Evolutionary conservation across 2,888 invertebrate species (phyloP).

Genomic region (Thymelicus lineola): DNA sequence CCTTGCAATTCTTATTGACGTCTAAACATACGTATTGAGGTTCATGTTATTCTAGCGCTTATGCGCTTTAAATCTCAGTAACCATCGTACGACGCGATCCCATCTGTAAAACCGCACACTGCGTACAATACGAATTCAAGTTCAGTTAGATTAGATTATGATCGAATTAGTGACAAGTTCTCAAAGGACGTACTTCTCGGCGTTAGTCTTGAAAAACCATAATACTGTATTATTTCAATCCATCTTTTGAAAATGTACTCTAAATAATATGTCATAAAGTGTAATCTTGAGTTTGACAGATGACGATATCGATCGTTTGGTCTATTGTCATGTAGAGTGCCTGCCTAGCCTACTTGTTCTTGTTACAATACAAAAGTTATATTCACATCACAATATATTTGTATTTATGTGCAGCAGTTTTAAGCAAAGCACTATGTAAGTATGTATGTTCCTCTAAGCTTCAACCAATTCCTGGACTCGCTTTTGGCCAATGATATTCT

Average conservation of each 20-base stretch:
- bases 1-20: constrained; percentile 14
- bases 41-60: constrained; percentile 23
- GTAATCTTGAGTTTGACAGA: constrained; percentile 10
- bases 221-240: background rate
- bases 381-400: no score
- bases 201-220: background rate
- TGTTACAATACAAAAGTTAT: no score
- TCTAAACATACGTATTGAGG: constrained; percentile 9
- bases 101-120: constrained; percentile 4
- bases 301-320: constrained; percentile 2
- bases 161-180: constrained; percentile 13
- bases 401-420: no score
- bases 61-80: constrained; percentile 6
- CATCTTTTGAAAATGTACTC: background rate
- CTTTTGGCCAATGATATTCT: no score
- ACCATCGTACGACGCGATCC: constrained; percentile 30
- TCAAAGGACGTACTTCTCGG: constrained; percentile 15
- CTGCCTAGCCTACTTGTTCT: no score
- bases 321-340: background rate
- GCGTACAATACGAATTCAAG: constrained; percentile 10
- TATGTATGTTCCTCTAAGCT: no score
- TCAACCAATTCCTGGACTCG: no score
- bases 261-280: background rate
- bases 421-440: no score
- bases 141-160: constrained; percentile 23